These are phyloP conservation scores for Dermatemys mawii DNA, from an alignment of 2,113 vertebrate species.

Conservation along the genomic window DNA sequence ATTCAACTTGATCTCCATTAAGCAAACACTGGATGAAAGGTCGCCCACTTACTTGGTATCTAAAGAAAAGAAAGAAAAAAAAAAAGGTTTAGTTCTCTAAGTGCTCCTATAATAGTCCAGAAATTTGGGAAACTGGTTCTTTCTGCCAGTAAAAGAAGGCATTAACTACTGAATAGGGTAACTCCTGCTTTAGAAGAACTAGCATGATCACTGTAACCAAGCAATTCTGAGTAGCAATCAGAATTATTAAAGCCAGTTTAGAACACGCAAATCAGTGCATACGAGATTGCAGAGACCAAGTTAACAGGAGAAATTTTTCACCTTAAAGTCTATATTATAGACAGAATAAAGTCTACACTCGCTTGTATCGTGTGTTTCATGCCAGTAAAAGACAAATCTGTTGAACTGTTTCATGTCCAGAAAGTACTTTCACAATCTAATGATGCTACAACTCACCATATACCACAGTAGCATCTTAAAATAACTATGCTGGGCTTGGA, in stretches of 20 bases:
- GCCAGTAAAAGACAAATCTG: not conserved
- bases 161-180: too few relatives aligned
- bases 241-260: too few relatives aligned
- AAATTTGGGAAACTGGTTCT: not conserved
- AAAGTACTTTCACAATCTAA: not conserved
- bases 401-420: not conserved
- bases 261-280: too few relatives aligned
- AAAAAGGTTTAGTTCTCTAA: not conserved
- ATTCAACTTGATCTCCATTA: not conserved
- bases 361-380: not conserved
- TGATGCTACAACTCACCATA: not conserved
- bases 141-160: not conserved
- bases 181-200: too few relatives aligned
- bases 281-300: too few relatives aligned
- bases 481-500: not conserved
- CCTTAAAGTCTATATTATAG: not conserved
- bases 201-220: too few relatives aligned
- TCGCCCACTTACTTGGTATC: not conserved
- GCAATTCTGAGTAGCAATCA: too few relatives aligned
- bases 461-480: not conserved
- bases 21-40: fast-evolving
- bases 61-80: not conserved
- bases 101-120: not conserved
- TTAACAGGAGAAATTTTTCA: not conserved
- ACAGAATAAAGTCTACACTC: too few relatives aligned